Conservation (phyloP, 2,888 invertebrate genomes). For the Standfussiana lucernea region DNA sequence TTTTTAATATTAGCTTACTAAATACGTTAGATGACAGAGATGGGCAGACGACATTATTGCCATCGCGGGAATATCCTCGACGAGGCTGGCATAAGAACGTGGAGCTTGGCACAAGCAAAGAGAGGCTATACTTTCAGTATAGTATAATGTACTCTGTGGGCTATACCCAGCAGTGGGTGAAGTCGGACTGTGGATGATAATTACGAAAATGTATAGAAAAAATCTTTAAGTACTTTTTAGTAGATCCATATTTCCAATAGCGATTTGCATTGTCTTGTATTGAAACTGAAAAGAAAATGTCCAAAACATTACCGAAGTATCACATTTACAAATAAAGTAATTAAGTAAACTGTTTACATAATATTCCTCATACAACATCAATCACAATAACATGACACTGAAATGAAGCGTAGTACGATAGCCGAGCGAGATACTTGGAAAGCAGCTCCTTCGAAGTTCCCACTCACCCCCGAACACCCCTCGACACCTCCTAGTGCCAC, state of each 20-base stretch:
- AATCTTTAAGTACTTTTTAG: no score
- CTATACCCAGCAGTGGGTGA: no score
- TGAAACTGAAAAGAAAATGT: neutral
- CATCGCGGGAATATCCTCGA: no score
- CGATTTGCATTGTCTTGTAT: neutral
- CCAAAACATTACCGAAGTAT: neutral
- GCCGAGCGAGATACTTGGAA: slow-evolving; percentile 25
- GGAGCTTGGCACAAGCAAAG: no score
- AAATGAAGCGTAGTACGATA: slow-evolving; percentile 32
- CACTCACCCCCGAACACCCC: slow-evolving; percentile 13
- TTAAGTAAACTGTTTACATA: slow-evolving; percentile 41
- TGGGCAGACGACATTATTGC: no score
- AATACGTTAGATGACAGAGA: no score
- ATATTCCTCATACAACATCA: slow-evolving; percentile 20
- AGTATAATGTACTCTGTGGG: no score
- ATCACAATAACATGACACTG: slow-evolving; percentile 40
- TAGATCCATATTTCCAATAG: neutral
- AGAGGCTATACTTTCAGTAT: no score
- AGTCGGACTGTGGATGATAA: no score
- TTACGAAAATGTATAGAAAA: no score
- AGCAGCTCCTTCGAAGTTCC: slow-evolving; percentile 23
- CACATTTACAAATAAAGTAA: slow-evolving; percentile 5
- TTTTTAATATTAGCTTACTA: no score
- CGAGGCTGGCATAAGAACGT: no score
- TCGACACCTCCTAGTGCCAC: slow-evolving; percentile 17